Base-by-base conservation (phyloP, 1,140 invertebrate species). In the Chlorops oryzae region DNA sequence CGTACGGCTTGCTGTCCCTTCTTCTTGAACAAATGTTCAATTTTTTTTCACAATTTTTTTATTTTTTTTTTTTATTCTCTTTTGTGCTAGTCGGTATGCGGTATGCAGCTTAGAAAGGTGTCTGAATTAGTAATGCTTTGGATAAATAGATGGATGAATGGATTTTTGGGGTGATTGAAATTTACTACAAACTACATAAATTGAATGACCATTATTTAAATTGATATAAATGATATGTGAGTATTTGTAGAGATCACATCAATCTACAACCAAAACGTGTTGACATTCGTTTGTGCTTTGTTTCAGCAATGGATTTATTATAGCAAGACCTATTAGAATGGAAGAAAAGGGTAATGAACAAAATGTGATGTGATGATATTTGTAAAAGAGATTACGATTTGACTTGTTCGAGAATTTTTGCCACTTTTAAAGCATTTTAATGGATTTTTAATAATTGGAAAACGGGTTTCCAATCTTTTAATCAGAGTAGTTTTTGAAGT, bases 151-250 rank as follows among this genome's bases (percentile, higher is more conserved):
- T n/a, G n/a, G n/a, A n/a, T n/a, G n/a, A n/a, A n/a, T n/a, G n/a
- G n/a, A n/a, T n/a, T n/a, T n/a, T n/a, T n/a, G n/a, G n/a, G n/a
- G n/a, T n/a, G n/a, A n/a, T n/a, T n/a, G n/a, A n/a, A n/a, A n/a
- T n/a, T n/a, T n/a, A n/a, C n/a, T n/a, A n/a, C n/a, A n/a, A n/a
- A n/a, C n/a, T n/a, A 32, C 35, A 52, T 55, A 55, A 55, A 65
- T 63, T 58, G 63, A 60, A 58, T 54, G 63, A 59, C 62, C 63
- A 47, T 66, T 66, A 66, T 66, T 66, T 66, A 66, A 66, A 66
- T 66, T 66, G 63, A 66, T 66, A 66, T 66, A 66, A 66, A 66
- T 66, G 63, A 65, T 60, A 58, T 57, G 13, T 54, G 32, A 15
- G 21, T n/a, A n/a, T n/a, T n/a, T n/a, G n/a, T n/a, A n/a, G n/a